Percentiles rank a stretch among this genome's conserved stretches.
Evolutionary conservation across 2,797 vertebrate genomes (phyloP).

Genomic region (Amazona ochrocephala): DNA sequence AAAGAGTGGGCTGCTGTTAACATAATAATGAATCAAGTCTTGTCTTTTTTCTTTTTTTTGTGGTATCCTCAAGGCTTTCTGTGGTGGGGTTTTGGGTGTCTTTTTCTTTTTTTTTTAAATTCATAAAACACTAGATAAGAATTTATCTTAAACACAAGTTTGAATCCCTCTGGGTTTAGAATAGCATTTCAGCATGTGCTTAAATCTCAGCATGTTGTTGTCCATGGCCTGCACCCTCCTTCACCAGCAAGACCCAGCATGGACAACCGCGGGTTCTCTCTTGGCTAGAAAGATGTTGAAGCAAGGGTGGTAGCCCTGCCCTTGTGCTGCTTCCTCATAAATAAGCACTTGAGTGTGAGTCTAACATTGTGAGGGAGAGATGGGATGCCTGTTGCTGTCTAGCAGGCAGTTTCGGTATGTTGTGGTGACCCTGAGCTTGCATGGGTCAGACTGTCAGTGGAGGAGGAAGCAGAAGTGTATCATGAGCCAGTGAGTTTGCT

Average conservation of each 20-base stretch:
- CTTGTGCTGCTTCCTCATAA: neutral
- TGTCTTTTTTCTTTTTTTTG: neutral
- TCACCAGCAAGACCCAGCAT: neutral
- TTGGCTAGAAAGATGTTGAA: neutral
- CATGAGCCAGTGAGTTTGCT: neutral
- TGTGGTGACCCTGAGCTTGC: neutral
- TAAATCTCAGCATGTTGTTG: neutral
- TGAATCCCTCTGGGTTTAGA: neutral
- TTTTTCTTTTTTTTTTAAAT: neutral
- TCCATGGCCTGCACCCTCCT: neutral
- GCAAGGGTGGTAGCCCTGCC: neutral
- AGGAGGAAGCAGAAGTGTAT: neutral
- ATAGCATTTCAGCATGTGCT: neutral
- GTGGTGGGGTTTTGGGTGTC: neutral
- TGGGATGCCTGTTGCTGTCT: neutral
- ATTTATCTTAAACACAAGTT: neutral
- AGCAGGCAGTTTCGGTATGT: neutral
- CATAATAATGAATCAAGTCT: neutral
- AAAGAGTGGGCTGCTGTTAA: conserved; percentile 19
- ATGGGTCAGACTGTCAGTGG: neutral
- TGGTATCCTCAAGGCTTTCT: neutral
- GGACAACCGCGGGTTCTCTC: rapidly evolving
- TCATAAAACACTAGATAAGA: neutral
- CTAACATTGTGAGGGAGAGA: neutral
- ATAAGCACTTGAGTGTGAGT: neutral